Conservation (phyloP, 1,140 invertebrate species). For the Caerostris darwini region DNA sequence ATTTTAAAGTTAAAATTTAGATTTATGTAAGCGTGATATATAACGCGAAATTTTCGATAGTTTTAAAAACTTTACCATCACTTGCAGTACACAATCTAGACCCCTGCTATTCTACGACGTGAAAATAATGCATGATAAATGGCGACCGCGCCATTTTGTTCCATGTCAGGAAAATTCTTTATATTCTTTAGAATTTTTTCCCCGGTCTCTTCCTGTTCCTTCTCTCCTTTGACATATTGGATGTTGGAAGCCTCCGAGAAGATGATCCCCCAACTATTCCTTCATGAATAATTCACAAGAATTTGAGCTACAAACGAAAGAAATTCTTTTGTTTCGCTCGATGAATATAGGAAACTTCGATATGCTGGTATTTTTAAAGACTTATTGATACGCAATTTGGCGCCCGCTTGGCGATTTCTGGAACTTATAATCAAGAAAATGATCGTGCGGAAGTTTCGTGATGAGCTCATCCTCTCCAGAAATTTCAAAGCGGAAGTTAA, state of each 20-base stretch:
- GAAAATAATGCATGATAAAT: conserved; percentile 49
- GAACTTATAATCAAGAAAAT: neutral
- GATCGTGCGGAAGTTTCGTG: conserved; percentile 26
- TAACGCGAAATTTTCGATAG: neutral
- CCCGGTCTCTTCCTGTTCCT: neutral
- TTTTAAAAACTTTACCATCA: conserved; percentile 3
- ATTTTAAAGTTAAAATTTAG: too few relatives aligned
- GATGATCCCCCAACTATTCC: conserved; percentile 29
- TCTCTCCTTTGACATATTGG: conserved; percentile 38
- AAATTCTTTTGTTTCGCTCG: conserved; percentile 38
- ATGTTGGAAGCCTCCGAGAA: neutral
- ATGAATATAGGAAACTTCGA: conserved; percentile 32
- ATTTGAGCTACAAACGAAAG: conserved; percentile 37
- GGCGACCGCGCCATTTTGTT: conserved; percentile 40
- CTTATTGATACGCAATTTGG: neutral
- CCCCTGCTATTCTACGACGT: neutral
- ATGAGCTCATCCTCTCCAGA: neutral
- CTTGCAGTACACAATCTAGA: neutral
- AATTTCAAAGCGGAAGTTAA: neutral
- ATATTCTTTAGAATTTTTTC: conserved; percentile 37
- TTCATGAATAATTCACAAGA: conserved; percentile 36
- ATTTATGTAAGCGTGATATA: too few relatives aligned
- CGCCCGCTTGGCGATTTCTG: neutral
- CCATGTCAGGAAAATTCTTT: conserved; percentile 36
- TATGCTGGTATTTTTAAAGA: conserved; percentile 21